Evolutionary conservation across 2,888 invertebrate species (phyloP).

Genomic region (Lydus trimaculatus): DNA sequence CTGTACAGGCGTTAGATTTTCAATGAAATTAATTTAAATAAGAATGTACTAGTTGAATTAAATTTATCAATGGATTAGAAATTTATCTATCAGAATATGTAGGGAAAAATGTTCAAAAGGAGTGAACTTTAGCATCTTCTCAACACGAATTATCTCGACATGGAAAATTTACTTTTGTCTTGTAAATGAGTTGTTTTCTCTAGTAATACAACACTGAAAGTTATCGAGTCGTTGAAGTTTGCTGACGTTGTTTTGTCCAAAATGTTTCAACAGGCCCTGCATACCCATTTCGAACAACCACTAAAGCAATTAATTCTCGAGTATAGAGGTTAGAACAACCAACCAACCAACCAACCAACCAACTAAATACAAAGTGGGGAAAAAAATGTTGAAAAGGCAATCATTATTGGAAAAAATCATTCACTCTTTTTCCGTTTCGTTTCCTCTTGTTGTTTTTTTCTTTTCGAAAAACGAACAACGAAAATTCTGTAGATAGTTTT

Average conservation of each 20-base stretch:
- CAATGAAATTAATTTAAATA: too few species aligned
- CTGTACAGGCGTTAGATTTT: too few species aligned
- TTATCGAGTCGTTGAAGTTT: constrained; percentile 32
- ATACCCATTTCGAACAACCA: constrained; percentile 3
- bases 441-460: background rate
- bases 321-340: background rate
- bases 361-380: background rate
- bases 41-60: too few species aligned
- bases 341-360: too few species aligned
- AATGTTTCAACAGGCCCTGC: constrained; percentile 5
- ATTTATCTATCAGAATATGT: too few species aligned
- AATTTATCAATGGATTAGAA: too few species aligned
- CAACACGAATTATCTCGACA: background rate
- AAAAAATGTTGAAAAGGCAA: background rate
- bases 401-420: constrained; percentile 1
- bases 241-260: constrained; percentile 25
- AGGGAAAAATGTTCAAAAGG: too few species aligned
- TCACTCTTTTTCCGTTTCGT: background rate
- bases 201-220: constrained; percentile 43
- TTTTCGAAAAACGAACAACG: background rate
- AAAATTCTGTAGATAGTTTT: background rate
- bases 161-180: constrained; percentile 46
- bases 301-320: constrained; percentile 4
- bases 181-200: constrained; percentile 49
- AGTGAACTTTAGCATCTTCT: background rate